These are phyloP conservation scores for Arctia plantaginis DNA, from an alignment of 2,888 invertebrate species.

Conservation along the genomic window DNA sequence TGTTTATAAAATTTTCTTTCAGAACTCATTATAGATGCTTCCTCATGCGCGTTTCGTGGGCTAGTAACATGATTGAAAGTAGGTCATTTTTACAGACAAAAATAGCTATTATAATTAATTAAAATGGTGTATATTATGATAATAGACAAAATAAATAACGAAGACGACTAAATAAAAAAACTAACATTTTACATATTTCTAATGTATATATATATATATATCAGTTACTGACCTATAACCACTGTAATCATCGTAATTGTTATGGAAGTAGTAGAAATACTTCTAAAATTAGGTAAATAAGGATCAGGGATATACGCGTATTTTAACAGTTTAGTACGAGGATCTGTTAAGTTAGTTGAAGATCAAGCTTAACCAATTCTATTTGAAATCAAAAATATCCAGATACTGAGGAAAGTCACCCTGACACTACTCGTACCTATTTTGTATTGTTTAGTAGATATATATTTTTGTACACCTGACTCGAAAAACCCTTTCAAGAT, in stretches of 20 bases:
- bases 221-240: too few species aligned
- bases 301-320: too few species aligned
- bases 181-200: background rate
- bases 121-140: background rate
- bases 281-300: background rate
- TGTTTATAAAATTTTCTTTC: background rate
- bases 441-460: too few species aligned
- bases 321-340: background rate
- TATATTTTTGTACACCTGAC: too few species aligned
- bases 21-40: background rate
- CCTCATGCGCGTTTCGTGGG: background rate
- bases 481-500: too few species aligned
- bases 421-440: too few species aligned
- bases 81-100: background rate
- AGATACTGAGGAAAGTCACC: too few species aligned
- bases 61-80: background rate
- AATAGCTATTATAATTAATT: background rate
- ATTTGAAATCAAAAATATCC: too few species aligned
- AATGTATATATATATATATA: background rate
- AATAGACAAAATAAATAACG: too few species aligned
- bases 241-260: too few species aligned
- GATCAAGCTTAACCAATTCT: too few species aligned
- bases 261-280: background rate
- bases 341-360: background rate
- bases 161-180: too few species aligned